phyloP scores from a whole-genome alignment of 1,140 invertebrate species.

The Drosophila lini region DNA sequence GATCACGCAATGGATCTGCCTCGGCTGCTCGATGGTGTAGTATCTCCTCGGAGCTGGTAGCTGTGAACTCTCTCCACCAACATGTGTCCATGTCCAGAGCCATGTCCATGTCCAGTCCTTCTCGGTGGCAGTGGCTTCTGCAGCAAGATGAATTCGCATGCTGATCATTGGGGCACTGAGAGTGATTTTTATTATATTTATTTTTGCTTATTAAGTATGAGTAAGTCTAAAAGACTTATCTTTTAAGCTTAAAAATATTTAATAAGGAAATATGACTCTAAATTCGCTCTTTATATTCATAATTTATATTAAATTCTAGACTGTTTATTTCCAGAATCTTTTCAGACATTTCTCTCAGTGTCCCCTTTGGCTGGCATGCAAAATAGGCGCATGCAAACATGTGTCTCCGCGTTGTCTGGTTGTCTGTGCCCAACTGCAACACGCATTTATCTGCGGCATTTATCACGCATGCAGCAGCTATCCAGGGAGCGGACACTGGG shows the following conservation, averaged over 20 bases:
- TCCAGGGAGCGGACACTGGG: conserved; percentile 20
- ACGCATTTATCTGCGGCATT: conserved; percentile 81
- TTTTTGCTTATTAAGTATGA: too few relatives aligned
- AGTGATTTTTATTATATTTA: not conserved
- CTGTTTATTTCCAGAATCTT: not conserved
- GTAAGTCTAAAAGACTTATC: too few relatives aligned
- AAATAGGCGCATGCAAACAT: conserved; percentile 74
- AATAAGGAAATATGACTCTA: not conserved
- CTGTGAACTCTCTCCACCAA: conserved; percentile 68
- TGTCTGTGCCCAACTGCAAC: conserved; percentile 73
- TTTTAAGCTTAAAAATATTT: too few relatives aligned
- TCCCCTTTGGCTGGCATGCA: conserved; percentile 50
- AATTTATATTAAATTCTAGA: not conserved
- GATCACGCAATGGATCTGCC: conserved; percentile 71
- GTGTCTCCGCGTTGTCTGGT: conserved; percentile 80
- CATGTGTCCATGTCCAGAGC: conserved; percentile 75
- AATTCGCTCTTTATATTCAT: too few relatives aligned
- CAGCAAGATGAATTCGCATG: conserved; percentile 40
- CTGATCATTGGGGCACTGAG: conserved; percentile 19
- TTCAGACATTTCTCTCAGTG: conserved; percentile 11
- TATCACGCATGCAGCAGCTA: conserved; percentile 61
- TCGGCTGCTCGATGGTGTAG: conserved; percentile 6
- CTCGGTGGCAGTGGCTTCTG: conserved; percentile 49
- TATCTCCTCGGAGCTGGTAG: conserved; percentile 17
- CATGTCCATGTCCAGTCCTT: conserved; percentile 65